Conservation (phyloP, 2,797 vertebrate genomes). For the Micromesistius poutassou region DNA sequence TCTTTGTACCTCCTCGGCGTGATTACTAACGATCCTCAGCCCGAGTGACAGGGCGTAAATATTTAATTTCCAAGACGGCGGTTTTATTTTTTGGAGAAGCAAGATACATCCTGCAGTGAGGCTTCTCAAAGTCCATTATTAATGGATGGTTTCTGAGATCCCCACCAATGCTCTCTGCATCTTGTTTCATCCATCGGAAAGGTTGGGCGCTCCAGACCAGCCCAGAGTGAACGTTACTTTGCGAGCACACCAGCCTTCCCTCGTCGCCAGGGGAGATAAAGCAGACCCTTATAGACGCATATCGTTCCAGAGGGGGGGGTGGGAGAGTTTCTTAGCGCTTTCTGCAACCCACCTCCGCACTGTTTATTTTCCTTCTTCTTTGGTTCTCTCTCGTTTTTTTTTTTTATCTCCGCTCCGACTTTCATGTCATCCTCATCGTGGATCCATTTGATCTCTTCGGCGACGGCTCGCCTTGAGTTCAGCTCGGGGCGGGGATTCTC, state of each 20-base stretch:
- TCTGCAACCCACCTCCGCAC: too few relatives aligned
- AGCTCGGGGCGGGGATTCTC: neutral
- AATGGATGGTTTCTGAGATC: slow-evolving; percentile 71
- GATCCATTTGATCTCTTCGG: neutral
- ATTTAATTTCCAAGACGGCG: slow-evolving; percentile 71
- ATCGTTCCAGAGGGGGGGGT: neutral
- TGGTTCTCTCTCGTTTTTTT: neutral
- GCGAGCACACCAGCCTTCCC: slow-evolving; percentile 48
- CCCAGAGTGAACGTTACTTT: slow-evolving; percentile 58
- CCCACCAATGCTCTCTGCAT: slow-evolving; percentile 62
- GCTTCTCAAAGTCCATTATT: slow-evolving; percentile 74
- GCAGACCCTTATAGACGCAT: slow-evolving; percentile 14
- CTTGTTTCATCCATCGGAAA: slow-evolving; percentile 68
- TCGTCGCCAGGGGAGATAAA: slow-evolving; percentile 44
- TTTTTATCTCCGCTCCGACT: neutral
- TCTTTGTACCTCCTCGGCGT: slow-evolving; percentile 46
- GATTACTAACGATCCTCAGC: slow-evolving; percentile 54
- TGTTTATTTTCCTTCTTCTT: neutral
- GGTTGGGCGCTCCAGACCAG: slow-evolving; percentile 54
- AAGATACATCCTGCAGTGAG: slow-evolving; percentile 59
- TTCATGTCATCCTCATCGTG: neutral
- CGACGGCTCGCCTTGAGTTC: neutral
- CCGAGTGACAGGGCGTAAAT: slow-evolving; percentile 71
- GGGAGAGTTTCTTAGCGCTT: neutral
- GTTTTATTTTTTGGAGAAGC: slow-evolving; percentile 47